Percentiles rank a stretch among this genome's conserved stretches.
These are phyloP conservation scores for Mus spicilegus DNA, from an alignment of 2,113 vertebrate genomes.

Conservation along the genomic window DNA sequence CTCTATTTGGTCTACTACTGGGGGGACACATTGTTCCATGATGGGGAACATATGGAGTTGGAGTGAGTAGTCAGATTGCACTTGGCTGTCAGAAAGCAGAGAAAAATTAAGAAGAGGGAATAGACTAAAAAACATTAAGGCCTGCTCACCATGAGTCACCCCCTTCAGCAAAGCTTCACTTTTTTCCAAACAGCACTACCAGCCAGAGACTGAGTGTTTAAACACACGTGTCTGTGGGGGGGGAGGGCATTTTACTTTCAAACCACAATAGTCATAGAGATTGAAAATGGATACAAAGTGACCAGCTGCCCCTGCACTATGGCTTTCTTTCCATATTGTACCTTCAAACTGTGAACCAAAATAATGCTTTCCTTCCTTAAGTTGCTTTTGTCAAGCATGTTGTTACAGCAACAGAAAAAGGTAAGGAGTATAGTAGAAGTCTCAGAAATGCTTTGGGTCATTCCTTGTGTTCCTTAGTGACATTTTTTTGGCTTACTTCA, in stretches of 20 bases:
- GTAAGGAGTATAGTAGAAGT: not conserved
- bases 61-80: not conserved
- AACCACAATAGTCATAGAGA: not conserved
- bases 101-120: not conserved
- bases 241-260: not conserved
- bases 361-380: not conserved
- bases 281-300: not conserved
- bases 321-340: not conserved
- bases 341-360: not conserved
- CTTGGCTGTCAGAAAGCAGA: not conserved
- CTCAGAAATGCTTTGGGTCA: not conserved
- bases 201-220: not conserved
- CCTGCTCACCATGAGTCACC: not conserved
- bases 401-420: not conserved
- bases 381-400: not conserved
- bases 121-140: not conserved
- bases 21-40: not conserved
- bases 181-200: too few species aligned
- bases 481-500: not conserved
- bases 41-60: not conserved
- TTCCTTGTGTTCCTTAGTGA: not conserved
- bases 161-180: not conserved
- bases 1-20: not conserved
- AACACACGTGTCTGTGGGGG: not conserved
- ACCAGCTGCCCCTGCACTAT: not conserved